These are phyloP conservation scores for Neodon shergylaensis DNA, from an alignment of 2,113 vertebrate species.

Conservation along the genomic window DNA sequence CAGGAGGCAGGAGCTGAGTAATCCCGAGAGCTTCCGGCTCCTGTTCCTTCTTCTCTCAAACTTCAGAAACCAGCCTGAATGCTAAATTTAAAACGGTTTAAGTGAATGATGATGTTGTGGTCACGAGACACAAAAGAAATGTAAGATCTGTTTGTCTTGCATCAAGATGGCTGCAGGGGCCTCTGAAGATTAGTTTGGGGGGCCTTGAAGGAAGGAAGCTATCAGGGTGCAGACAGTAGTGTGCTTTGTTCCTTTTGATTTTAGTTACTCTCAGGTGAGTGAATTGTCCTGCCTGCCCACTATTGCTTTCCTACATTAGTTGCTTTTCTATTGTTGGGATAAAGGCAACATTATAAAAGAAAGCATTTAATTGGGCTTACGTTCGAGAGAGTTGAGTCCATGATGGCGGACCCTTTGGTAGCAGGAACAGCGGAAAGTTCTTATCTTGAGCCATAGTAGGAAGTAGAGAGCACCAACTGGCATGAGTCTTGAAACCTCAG, in stretches of 20 bases:
- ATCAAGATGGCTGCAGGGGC: background rate
- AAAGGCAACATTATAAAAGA: background rate
- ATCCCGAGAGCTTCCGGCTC: background rate
- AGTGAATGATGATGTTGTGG: background rate
- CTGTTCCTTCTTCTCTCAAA: background rate
- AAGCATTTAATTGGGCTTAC: background rate
- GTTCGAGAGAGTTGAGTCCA: background rate
- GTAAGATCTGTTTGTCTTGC: background rate
- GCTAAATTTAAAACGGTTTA: slow-evolving; percentile 6
- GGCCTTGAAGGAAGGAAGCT: background rate
- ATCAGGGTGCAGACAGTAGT: background rate
- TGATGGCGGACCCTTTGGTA: background rate
- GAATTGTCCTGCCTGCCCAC: background rate
- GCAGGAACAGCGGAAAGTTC: background rate
- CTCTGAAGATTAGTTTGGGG: background rate
- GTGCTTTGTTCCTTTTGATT: background rate
- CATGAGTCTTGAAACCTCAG: background rate
- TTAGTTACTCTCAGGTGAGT: background rate
- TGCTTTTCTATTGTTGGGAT: background rate
- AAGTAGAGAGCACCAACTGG: background rate
- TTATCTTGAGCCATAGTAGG: background rate
- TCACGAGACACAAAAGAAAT: background rate
- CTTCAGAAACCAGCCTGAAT: background rate
- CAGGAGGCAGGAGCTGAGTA: background rate
- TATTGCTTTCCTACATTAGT: background rate